A percentile compares a stretch with the other conserved stretches of the same genome.
Conservation (phyloP, 2,888 invertebrate species). For the Conops quadrifasciatus region DNA sequence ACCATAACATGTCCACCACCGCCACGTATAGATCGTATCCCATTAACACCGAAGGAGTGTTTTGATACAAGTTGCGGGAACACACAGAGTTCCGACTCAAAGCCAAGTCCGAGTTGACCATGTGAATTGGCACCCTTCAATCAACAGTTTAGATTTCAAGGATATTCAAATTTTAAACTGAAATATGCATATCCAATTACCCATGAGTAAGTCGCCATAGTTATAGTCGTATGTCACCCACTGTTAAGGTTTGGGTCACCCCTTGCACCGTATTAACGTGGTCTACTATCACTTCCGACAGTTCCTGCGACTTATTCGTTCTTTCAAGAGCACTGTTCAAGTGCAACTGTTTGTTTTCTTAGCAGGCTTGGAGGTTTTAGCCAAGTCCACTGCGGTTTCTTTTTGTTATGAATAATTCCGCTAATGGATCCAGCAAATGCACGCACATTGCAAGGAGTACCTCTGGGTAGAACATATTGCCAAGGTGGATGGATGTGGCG, state of each 20-base stretch:
- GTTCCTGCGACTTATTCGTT: neutral
- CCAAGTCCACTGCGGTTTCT: constrained; percentile 15
- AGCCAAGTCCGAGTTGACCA: constrained; percentile 79
- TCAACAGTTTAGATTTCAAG: constrained; percentile 44
- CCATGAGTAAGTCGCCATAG: constrained; percentile 65
- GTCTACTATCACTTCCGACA: neutral
- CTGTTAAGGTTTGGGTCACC: neutral
- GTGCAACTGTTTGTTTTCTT: constrained; percentile 13
- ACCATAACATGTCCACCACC: constrained; percentile 82
- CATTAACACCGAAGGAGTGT: constrained; percentile 59
- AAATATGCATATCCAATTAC: constrained; percentile 51
- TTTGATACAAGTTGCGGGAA: constrained; percentile 66
- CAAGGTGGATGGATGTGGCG: neutral
- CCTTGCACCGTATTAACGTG: too few species aligned
- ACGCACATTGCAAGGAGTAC: neutral
- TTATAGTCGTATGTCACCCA: constrained; percentile 24
- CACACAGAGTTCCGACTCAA: constrained; percentile 73
- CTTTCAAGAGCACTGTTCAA: constrained; percentile 22
- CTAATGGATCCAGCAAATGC: constrained; percentile 8
- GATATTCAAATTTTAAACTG: constrained; percentile 25
- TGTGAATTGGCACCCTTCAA: constrained; percentile 83
- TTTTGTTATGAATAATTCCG: neutral
- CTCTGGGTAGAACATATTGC: too few species aligned
- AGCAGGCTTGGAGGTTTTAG: neutral
- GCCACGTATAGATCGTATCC: constrained; percentile 73